Base-by-base conservation (phyloP, 2,797 vertebrate species). In the Coregonus sp. region DNA sequence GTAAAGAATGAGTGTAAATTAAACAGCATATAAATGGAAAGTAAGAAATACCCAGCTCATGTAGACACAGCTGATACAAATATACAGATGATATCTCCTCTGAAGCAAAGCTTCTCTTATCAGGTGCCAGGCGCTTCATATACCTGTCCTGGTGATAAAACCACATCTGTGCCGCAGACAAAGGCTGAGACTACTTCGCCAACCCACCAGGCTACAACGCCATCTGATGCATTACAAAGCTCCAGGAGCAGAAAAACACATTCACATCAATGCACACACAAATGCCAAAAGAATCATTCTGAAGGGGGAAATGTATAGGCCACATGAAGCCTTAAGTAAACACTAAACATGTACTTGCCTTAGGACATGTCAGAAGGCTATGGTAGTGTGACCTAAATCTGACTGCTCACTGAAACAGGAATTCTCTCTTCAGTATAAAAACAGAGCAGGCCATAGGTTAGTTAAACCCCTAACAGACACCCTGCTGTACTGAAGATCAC, bases 381-480 rank as follows among this genome's bases (percentile, higher is more conserved):
- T 75, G 52, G 72, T 14, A 56, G 61, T 73, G 40, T 15, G 18
- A 25, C 29, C 37, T n/a, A 2, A 25, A 61, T 18, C 14, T 29
- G 67, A 78, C 76, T 54, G 56, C 72, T 18, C 16, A 63, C 65
- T 52, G 50, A 33, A 35, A 73, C 37, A 59, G 7, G 25, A 15
- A 51, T 75, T 71, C 50, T 72, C 73, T n/a, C 33, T 65, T 74
- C 76, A 25, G 69, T 11, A 50, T 75, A 16, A 15, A 14, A 70
- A 1, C 40, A 82, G 61, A 84, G 33, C 2, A 83, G 75, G 76
- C 79, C 75, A 16, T 75, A 79, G 59, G 75, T 11, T 78, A 67
- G 71, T 0, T 59, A 68, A 75, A 85, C 70, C 63, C 80, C 61
- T 59, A 59, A 59, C 56, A 77, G 75, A 47, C 25, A 63, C 87